Evolutionary conservation across 2,113 vertebrate species (phyloP), one percentile per base, ranked within the genome.

Genomic region (Tapirus terrestris): DNA sequence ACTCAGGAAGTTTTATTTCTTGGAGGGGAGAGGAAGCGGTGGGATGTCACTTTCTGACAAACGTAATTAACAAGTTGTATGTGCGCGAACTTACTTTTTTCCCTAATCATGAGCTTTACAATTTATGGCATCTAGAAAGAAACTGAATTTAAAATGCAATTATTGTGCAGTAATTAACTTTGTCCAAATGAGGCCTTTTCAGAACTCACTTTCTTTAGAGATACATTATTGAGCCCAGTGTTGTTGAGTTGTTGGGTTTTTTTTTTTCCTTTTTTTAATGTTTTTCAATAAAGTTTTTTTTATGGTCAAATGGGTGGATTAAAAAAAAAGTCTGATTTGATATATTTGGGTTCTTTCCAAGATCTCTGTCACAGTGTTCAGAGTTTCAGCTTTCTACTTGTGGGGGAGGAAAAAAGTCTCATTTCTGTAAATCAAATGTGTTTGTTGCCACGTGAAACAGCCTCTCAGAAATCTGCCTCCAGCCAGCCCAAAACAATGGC

Each of bases 311-410:
- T 85, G 61, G 89, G n/a, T 75, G 43, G 33, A 84, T 83, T 94
- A 0, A 73, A 85, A 91, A 97, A 60, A 87, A 84, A 94, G 95
- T 80, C 70, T 75, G 12, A 97, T 97, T 97, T 48, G 75, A 97
- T 97, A 95, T 20, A 94, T 95, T 98, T 99, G 98, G 98, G 91
- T 67, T 93, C 48, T 96, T 98, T 98, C 98, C 98, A 99, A 98
- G 98, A 97, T 98, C 91, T 98, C 97, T 96, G 94, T 93, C 94
- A 97, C 79, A 76, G 91, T 94, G 92, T 96, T 77, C 96, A 81
- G 82, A 97, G 97, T 98, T 94, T 97, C 96, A 84, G 93, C 97
- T 97, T 98, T 98, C 92, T 90, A 96, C 95, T 56, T 95, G 96
- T 91, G 92, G 72, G 83, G 97, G 79, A 58, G 43, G 58, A 51